Conservation (phyloP, 2,113 vertebrate genomes). For the Eretmochelys imbricata region DNA sequence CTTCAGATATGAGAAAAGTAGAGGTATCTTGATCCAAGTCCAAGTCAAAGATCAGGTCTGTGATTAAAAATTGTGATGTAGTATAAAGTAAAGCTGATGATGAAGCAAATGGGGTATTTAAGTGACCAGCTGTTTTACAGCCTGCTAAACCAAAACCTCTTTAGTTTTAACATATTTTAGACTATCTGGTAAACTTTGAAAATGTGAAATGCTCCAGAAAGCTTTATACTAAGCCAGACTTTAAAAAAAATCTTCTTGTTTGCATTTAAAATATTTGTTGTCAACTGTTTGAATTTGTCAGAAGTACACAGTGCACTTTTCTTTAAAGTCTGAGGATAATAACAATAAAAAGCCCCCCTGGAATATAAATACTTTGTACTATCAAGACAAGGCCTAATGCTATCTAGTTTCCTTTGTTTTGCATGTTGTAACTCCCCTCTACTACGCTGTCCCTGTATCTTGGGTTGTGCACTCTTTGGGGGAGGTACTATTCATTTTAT, state of each 20-base stretch:
- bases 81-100: neutral
- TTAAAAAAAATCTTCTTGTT: neutral
- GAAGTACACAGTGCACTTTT: neutral
- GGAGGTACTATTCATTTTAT: neutral
- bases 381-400: neutral
- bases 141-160: neutral
- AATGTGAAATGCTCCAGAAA: neutral
- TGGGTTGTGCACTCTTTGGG: neutral
- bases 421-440: rapidly evolving
- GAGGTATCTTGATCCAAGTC: too few relatives aligned
- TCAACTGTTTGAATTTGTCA: neutral
- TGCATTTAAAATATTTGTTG: neutral
- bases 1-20: too few relatives aligned
- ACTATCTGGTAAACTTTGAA: neutral
- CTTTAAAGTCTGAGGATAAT: neutral
- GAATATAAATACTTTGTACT: neutral
- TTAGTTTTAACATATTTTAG: neutral
- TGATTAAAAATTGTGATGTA: neutral
- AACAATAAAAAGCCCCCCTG: neutral
- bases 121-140: neutral
- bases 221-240: neutral
- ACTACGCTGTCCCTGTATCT: neutral
- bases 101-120: neutral
- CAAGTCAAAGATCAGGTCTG: too few relatives aligned
- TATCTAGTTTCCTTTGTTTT: neutral